A percentile compares a stretch with the other conserved stretches of the same genome.
These are phyloP conservation scores for Halocaridina rubra DNA, from an alignment of 2,888 invertebrate species.

Conservation along the genomic window DNA sequence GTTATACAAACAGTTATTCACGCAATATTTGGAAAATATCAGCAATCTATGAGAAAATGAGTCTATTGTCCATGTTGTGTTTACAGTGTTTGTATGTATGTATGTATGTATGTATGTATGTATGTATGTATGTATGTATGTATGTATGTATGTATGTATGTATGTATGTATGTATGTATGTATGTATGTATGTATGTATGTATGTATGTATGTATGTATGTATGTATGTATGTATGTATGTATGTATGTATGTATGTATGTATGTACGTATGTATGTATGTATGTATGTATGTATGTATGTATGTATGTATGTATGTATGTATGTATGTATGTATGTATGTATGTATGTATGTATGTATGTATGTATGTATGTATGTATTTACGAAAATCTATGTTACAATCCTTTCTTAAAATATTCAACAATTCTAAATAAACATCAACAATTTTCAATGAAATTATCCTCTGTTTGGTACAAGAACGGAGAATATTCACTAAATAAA, in stretches of 20 bases:
- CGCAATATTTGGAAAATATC: not conserved
- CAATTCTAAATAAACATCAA: no score
- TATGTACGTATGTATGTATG: slow-evolving; percentile 10
- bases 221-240: not conserved
- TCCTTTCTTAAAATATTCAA: no score
- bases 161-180: not conserved
- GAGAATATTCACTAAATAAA: no score
- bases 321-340: slow-evolving; percentile 7
- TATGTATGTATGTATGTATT: no score
- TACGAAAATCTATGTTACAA: no score
- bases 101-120: not conserved
- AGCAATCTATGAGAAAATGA: not conserved
- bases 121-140: not conserved
- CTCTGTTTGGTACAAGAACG: no score
- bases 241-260: not conserved
- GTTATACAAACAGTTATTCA: not conserved
- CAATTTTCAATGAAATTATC: no score
- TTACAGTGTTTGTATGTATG: not conserved
- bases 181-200: not conserved
- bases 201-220: slow-evolving; percentile 1
- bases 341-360: not conserved
- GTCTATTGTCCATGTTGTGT: not conserved
- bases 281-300: slow-evolving; percentile 5
- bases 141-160: not conserved
- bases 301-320: slow-evolving; percentile 14